Base-by-base conservation (phyloP, 2,113 vertebrate species). In the Sylvilagus bachmani region DNA sequence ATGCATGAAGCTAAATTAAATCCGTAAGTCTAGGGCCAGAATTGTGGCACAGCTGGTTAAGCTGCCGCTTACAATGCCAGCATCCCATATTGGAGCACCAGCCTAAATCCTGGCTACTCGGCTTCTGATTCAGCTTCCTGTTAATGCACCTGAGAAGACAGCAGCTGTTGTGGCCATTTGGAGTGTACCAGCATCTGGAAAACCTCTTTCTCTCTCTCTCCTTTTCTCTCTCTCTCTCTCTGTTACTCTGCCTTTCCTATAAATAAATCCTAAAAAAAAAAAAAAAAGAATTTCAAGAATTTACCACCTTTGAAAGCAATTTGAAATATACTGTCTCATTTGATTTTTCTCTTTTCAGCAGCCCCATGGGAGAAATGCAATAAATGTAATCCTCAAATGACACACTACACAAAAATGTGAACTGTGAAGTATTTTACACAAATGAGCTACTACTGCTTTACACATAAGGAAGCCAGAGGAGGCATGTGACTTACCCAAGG, bases 301-400 rank as follows among this genome's bases (percentile, higher is more conserved):
- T 86, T 71, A 92, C 29, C 44, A 66, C 61, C 84, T 86, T 69
- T 89, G 81, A 77, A 77, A 91, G n/a, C 70, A 89, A 93, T 61
- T 22, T 77, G 75, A 94, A 94, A 84, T 73, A 75, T 17, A 55
- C 64, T 83, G 89, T 69, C 66, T 78, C 11, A 38, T 95, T 78
- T 93, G 85, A 90, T 79, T 85, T 44, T 70, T 64, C 44, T 90
- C 70, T 74, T 86, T 84, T 89, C 61, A 96, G 86, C 36, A 90
- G 87, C 44, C 73, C 36, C 4, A 0, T 31, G 55, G 89, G 49
- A 92, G 44, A 90, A 38, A 82, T 11, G 25, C 44, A 86, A 82
- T 58, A 82, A 84, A 69, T 75, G 70, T 49, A 80, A 89, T 83
- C 80, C 71, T 94, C 91, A 95, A 94, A 95, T 33, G 66, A 81